Base-by-base conservation (phyloP, 2,113 vertebrate species). In the Cheirogaleus medius region DNA sequence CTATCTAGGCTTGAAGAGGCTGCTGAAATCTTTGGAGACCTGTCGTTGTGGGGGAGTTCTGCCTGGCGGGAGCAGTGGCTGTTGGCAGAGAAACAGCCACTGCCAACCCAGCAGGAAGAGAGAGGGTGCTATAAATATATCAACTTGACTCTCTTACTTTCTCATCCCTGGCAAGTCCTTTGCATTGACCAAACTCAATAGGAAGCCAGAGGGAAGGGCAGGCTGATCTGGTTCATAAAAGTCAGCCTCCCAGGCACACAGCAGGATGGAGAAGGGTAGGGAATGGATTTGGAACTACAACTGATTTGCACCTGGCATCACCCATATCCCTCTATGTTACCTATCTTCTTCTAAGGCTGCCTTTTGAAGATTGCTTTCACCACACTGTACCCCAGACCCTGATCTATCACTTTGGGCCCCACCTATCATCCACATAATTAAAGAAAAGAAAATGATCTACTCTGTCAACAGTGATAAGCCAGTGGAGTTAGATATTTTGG, bases 401-500 rank as follows among this genome's bases (percentile, higher is more conserved):
- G 14, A 25, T 69, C 64, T 29, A 1, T 91, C 23, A 68, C 68
- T 82, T 42, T 63, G 42, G 60, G 34, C 18, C 64, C 32, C 9
- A 68, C 21, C 32, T 8, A 21, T 29, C 52, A 44, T 32, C 37
- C 21, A 78, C 0, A 32, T 60, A 74, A n/a, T 49, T 66, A 78
- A 78, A 37, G 49, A 93, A 90, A 92, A 85, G 49, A 93, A 90
- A 92, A 85, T 63, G 37, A 81, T 84, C 37, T 66, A 5, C 5
- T 82, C 23, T 89, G 49, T 54, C 69, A 77, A 32, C 64, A 76
- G 21, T 32, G 68, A 80, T 93, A 85, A 56, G 7, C 18, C 49
- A 69, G 25, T 25, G 49, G 52, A 78, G 32, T 95, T 90, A 91
- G 83, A 60, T 80, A 87, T 56, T 82, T 95, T 95, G 88, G n/a